These are phyloP conservation scores for Pogonocherus hispidulus DNA, from an alignment of 2,888 invertebrate species.

Conservation along the genomic window DNA sequence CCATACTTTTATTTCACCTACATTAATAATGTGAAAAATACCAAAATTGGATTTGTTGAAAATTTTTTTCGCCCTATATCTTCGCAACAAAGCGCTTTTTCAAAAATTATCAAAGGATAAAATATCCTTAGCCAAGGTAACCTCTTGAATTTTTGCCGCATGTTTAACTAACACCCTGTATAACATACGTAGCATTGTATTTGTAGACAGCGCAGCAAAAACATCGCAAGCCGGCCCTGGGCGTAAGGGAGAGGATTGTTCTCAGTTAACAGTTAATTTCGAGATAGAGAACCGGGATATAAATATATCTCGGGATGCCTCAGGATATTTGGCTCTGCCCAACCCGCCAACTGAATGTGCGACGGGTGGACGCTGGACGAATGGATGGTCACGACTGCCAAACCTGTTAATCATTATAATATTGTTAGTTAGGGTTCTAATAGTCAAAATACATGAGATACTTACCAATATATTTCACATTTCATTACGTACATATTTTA, in stretches of 20 bases:
- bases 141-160: too few species aligned
- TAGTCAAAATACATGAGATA: conserved; percentile 12
- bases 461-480: neutral
- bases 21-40: too few species aligned
- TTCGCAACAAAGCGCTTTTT: too few species aligned
- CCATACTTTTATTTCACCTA: too few species aligned
- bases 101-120: too few species aligned
- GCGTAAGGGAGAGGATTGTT: conserved; percentile 22
- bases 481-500: too few species aligned
- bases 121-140: too few species aligned
- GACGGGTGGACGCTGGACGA: conserved; percentile 37
- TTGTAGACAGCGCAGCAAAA: neutral
- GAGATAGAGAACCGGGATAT: conserved; percentile 52
- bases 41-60: too few species aligned
- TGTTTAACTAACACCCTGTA: too few species aligned
- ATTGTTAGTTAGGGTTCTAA: conserved; percentile 26
- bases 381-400: conserved; percentile 59
- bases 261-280: conserved; percentile 52
- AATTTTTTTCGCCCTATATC: too few species aligned
- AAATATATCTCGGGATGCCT: conserved; percentile 59
- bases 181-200: too few species aligned
- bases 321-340: conserved; percentile 55
- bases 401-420: conserved; percentile 59
- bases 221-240: conserved; percentile 17
- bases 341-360: conserved; percentile 33